Conservation (phyloP, 1,140 invertebrate genomes). For the Drosophila punjabiensis region DNA sequence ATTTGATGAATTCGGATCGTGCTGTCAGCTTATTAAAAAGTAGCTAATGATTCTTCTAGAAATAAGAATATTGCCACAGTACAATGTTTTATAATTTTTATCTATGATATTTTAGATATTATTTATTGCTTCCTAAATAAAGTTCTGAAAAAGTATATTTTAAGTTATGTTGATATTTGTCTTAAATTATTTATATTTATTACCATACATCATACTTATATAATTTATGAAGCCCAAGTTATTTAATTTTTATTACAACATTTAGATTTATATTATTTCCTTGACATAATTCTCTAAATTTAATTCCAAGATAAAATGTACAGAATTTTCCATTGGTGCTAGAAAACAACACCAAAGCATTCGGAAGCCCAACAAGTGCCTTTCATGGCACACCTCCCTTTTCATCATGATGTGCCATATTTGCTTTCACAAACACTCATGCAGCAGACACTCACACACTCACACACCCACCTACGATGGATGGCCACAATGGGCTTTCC, state of each 20-base stretch:
- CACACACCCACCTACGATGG: constrained; percentile 28
- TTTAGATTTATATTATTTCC: not conserved
- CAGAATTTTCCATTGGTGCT: constrained; percentile 50
- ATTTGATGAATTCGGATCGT: constrained; percentile 7
- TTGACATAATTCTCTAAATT: constrained; percentile 12
- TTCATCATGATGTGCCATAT: constrained; percentile 34
- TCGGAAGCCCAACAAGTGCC: constrained; percentile 68
- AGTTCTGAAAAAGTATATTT: too few relatives aligned
- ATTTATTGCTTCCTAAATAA: too few relatives aligned
- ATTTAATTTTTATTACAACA: too few relatives aligned
- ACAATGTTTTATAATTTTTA: too few relatives aligned
- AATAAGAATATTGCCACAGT: too few relatives aligned
- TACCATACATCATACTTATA: too few relatives aligned
- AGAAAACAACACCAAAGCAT: constrained; percentile 35
- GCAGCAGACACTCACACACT: constrained; percentile 13
- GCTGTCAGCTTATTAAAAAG: not conserved
- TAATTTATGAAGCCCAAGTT: too few relatives aligned
- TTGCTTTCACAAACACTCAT: constrained; percentile 43
- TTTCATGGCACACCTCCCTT: constrained; percentile 17
- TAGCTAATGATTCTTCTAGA: not conserved
- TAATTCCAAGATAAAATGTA: constrained; percentile 7
- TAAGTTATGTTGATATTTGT: too few relatives aligned
- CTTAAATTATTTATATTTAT: too few relatives aligned
- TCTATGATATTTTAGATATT: too few relatives aligned
- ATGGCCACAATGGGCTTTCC: constrained; percentile 49